Base-by-base conservation (phyloP, 1,140 invertebrate genomes). In the Brachionus angularis region DNA sequence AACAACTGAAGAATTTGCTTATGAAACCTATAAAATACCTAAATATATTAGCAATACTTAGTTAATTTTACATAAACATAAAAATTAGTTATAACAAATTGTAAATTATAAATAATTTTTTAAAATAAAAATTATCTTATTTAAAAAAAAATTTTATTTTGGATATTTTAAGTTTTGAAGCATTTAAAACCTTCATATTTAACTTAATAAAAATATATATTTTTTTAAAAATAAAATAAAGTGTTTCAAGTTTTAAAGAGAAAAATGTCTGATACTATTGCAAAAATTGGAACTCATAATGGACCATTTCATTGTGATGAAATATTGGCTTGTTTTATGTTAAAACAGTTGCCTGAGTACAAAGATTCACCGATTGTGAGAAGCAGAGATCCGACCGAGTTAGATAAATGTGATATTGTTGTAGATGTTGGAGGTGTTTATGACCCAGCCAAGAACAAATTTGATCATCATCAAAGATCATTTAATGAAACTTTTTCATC, bases 361-460 rank as follows among this genome's bases (percentile, higher is more conserved):
- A 85, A 87, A 75, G 84, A 92, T 83, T 89, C 91, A 0, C 80
- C 86, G 74, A 91, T 97, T 76, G 80, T 94, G 7, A 86, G 93
- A 81, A 84, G 71, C 21, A 46, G 89, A 55, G 85, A 89, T 77
- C 74, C 79, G n/a, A 75, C 77, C 27, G 72, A 89, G 72, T 82
- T 98, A 44, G 84, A 88, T 12, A 85, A 85, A 4, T 97, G 93
- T 84, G 91, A 96, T 78, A 88, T 98, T 74, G 91, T 98, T 21
- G 88, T 99, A 3, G 96, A 99, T 84, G 94, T 98, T 27, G 96
- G 96, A n/a, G 87, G 85, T 5, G 85, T 87, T 16, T 98, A 89
- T 82, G 86, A 97, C 83, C 87, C 87, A 52, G 78, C 80, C 1
- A 88, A 77, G 49, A 84, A 89, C 72, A 84, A 89, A 75, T 98